phyloP scores from a whole-genome alignment of 2,797 vertebrate genomes.

The Rhinatrema bivittatum region DNA sequence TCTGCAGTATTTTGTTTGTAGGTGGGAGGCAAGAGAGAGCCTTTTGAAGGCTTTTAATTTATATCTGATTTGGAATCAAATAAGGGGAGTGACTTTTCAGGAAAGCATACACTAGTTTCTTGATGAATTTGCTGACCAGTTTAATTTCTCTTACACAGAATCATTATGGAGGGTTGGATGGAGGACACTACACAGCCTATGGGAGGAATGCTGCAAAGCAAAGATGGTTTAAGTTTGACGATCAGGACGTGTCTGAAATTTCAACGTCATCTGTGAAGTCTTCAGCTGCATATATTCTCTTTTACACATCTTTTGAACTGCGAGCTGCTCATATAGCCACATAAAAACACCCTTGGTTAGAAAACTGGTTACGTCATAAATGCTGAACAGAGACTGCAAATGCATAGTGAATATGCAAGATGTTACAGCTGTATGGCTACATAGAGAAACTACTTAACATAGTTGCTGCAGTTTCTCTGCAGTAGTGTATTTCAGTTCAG shows the following conservation, averaged over 20 bases:
- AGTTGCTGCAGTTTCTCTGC: constrained; percentile 22
- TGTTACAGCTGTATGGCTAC: not conserved
- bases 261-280: constrained; percentile 84
- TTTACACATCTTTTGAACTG: constrained; percentile 84
- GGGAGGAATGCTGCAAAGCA: constrained; percentile 82
- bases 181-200: constrained; percentile 95
- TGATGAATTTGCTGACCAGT: no score
- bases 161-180: constrained; percentile 91
- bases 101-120: no score
- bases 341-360: constrained; percentile 21
- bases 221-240: constrained; percentile 94
- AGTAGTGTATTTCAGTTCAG: constrained; percentile 21
- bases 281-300: constrained; percentile 93
- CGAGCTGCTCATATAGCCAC: constrained; percentile 38
- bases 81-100: no score
- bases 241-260: constrained; percentile 90
- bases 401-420: constrained; percentile 14
- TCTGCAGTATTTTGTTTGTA: no score
- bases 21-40: no score
- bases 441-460: not conserved
- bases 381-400: constrained; percentile 18
- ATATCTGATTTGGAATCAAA: no score
- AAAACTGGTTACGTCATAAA: constrained; percentile 13
- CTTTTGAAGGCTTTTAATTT: no score
- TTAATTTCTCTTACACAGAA: constrained; percentile 60